Evolutionary conservation across 2,888 invertebrate species (phyloP).

Genomic region (Tethea ocularis): DNA sequence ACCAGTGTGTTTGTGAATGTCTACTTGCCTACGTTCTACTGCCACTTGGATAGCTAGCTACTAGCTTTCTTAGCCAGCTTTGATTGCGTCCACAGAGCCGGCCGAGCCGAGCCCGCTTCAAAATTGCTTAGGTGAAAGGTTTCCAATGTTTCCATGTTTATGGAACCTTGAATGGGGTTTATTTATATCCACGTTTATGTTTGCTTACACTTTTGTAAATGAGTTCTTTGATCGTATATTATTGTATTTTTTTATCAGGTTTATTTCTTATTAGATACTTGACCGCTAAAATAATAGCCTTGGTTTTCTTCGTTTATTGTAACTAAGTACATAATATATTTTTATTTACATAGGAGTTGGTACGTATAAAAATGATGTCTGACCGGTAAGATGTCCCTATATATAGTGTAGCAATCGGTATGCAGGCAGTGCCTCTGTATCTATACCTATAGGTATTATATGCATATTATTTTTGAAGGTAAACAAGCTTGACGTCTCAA

Average conservation of each 20-base stretch:
- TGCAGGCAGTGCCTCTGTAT: not conserved
- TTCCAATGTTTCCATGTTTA: slow-evolving; percentile 58
- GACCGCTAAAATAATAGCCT: slow-evolving; percentile 31
- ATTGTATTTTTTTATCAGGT: slow-evolving; percentile 5
- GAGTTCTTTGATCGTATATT: slow-evolving; percentile 7
- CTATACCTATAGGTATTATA: slow-evolving; percentile 11
- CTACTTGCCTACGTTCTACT: slow-evolving; percentile 13
- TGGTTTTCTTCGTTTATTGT: slow-evolving; percentile 33
- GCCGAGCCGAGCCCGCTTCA: slow-evolving; percentile 39
- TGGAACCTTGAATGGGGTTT: slow-evolving; percentile 53
- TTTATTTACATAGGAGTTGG: not conserved
- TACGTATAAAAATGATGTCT: not conserved
- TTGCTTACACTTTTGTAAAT: slow-evolving; percentile 20
- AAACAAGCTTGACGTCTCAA: slow-evolving; percentile 25
- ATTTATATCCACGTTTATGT: slow-evolving; percentile 36
- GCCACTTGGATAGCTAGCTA: slow-evolving; percentile 13
- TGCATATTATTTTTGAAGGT: slow-evolving; percentile 29
- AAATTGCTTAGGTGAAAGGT: slow-evolving; percentile 60
- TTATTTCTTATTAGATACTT: slow-evolving; percentile 30
- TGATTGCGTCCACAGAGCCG: slow-evolving; percentile 50
- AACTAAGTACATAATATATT: not conserved
- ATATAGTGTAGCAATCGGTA: not conserved
- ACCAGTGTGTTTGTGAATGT: slow-evolving; percentile 12
- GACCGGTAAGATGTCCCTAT: not conserved
- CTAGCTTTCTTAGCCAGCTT: slow-evolving; percentile 41